A percentile compares a stretch with the other conserved stretches of the same genome.
Evolutionary conservation across 2,888 invertebrate genomes (phyloP).

Genomic region (Spisula solida): DNA sequence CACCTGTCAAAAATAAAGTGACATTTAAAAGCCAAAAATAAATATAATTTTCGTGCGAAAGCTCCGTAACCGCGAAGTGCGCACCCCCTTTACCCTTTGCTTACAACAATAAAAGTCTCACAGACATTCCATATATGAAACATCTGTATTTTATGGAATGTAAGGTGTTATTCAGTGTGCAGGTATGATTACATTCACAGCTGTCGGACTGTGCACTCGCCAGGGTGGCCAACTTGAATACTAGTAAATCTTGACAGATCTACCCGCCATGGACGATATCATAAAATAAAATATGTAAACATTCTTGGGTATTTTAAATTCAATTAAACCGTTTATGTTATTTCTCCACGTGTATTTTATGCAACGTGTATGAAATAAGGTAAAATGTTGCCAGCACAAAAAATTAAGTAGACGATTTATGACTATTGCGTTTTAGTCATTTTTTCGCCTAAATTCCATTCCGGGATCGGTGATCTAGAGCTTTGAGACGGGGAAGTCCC

Average conservation of each 20-base stretch:
- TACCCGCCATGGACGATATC: neutral
- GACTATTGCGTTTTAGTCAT: no score
- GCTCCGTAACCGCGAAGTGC: neutral
- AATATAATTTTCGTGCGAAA: conserved; percentile 14
- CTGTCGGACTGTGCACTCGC: neutral
- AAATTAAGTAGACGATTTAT: no score
- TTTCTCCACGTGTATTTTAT: no score
- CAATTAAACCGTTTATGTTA: no score
- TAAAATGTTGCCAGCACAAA: no score
- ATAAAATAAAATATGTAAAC: neutral
- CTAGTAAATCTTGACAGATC: neutral
- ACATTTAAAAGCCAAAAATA: conserved; percentile 15
- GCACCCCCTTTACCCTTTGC: neutral
- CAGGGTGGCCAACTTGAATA: neutral
- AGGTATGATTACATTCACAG: neutral
- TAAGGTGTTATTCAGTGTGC: neutral
- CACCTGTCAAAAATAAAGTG: neutral
- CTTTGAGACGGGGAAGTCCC: no score
- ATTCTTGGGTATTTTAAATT: no score
- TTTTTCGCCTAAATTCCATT: no score
- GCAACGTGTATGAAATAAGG: no score
- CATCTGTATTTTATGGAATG: neutral
- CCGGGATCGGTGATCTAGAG: no score
- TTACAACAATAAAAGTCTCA: neutral
- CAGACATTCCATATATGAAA: conserved; percentile 3